phyloP scores from a whole-genome alignment of 2,113 vertebrate species.

The Eubucco bourcierii region DNA sequence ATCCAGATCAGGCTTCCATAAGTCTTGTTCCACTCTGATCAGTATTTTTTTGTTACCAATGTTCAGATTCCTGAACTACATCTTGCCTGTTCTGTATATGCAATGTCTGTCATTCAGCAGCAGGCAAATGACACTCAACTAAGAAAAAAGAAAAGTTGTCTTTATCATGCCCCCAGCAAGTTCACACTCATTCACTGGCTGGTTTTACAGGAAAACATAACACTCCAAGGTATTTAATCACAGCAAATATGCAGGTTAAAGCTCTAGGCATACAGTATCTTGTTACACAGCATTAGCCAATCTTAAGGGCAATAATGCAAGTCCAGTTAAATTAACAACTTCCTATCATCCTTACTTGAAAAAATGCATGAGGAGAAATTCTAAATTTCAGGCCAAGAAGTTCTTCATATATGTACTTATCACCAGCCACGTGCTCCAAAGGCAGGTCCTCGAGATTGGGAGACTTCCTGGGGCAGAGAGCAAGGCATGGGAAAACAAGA shows the following conservation, averaged over 20 bases:
- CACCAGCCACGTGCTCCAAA: constrained; percentile 88
- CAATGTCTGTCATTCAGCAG: not conserved
- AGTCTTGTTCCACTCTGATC: not conserved
- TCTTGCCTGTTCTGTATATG: not conserved
- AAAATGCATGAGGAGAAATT: constrained; percentile 96
- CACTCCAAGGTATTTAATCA: not conserved
- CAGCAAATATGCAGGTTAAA: not conserved
- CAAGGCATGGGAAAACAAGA: not conserved
- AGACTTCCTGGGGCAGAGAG: constrained; percentile 77
- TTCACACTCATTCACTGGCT: not conserved
- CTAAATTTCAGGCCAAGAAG: constrained; percentile 90
- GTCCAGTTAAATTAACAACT: not conserved
- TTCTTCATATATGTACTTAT: constrained; percentile 88
- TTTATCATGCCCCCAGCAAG: not conserved
- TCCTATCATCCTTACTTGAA: constrained; percentile 81
- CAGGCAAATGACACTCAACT: not conserved
- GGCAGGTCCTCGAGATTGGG: constrained; percentile 88
- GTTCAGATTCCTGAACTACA: not conserved
- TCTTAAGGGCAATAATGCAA: not conserved
- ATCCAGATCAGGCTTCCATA: not conserved
- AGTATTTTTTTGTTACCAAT: not conserved
- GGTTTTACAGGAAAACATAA: not conserved
- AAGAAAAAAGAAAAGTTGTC: not conserved
- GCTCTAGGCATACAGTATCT: not conserved
- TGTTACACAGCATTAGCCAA: not conserved